Evolutionary conservation across 1,140 invertebrate genomes (phyloP).

Genomic region (Chrysopa pallens): DNA sequence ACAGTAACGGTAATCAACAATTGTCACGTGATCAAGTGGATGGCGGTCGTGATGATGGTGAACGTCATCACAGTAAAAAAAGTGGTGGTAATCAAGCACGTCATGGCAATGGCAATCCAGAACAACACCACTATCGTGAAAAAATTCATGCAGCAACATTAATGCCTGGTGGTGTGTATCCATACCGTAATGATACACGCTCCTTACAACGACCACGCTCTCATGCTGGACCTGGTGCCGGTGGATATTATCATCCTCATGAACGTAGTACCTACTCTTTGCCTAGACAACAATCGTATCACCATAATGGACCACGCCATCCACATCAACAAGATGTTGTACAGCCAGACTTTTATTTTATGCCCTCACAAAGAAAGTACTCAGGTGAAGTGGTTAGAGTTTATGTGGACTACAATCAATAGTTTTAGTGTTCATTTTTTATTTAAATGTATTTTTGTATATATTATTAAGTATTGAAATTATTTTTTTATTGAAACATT

Average conservation of each 20-base stretch:
- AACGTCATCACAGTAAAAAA: conserved; percentile 6
- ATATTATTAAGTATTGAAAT: no score
- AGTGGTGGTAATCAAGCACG: conserved; percentile 23
- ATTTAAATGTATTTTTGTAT: no score
- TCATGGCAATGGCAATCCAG: conserved; percentile 7
- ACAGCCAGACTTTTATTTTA: conserved; percentile 76
- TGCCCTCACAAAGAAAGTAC: conserved; percentile 84
- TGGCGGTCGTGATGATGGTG: conserved; percentile 13
- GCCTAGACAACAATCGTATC: conserved; percentile 24
- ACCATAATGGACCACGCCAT: conserved; percentile 17
- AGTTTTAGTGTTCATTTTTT: no score
- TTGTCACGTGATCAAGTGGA: conserved; percentile 23
- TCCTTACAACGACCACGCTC: conserved; percentile 34
- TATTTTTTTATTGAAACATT: no score
- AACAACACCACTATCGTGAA: conserved; percentile 9
- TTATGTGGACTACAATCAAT: conserved; percentile 59
- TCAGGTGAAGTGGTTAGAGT: conserved; percentile 83
- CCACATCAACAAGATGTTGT: conserved; percentile 16
- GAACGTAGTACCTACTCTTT: conserved; percentile 28
- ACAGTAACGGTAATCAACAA: conserved; percentile 19
- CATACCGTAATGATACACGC: conserved; percentile 35
- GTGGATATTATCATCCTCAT: conserved; percentile 10
- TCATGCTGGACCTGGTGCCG: conserved; percentile 7
- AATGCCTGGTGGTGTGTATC: conserved; percentile 22
- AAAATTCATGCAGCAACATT: conserved; percentile 19